These are phyloP conservation scores for Spondyliosoma cantharus DNA, from an alignment of 2,797 vertebrate genomes.

Conservation along the genomic window DNA sequence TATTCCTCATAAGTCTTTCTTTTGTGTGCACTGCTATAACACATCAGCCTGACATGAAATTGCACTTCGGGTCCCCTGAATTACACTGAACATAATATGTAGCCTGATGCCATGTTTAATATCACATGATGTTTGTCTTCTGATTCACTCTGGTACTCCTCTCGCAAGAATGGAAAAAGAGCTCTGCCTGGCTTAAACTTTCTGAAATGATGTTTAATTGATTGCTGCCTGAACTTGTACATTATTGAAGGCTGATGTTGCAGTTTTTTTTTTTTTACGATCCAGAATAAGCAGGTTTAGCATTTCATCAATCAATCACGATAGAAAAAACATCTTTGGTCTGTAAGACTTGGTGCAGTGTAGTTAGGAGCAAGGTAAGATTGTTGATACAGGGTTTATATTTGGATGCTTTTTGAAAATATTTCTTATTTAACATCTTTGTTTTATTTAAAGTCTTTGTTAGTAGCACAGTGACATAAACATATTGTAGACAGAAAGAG, in stretches of 20 bases:
- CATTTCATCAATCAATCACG: slow-evolving; percentile 6
- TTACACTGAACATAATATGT: slow-evolving; percentile 36
- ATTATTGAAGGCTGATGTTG: slow-evolving; percentile 1
- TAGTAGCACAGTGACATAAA: slow-evolving; percentile 12
- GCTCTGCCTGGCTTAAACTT: slow-evolving; percentile 13
- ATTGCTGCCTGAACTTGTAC: slow-evolving; percentile 10
- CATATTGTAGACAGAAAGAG: not conserved
- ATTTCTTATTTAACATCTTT: not conserved
- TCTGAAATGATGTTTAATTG: not conserved
- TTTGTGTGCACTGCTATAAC: slow-evolving; percentile 1
- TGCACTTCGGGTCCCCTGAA: slow-evolving; percentile 18
- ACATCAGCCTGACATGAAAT: slow-evolving; percentile 27
- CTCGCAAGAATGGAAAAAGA: slow-evolving; percentile 22
- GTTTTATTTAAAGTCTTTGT: not conserved
- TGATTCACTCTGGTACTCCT: slow-evolving; percentile 10
- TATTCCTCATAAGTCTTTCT: slow-evolving; percentile 4
- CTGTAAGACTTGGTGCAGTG: not conserved
- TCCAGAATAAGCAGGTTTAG: not conserved
- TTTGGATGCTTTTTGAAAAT: not conserved
- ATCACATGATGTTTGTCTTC: slow-evolving; percentile 41
- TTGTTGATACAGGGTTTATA: not conserved
- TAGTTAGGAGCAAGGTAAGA: not conserved
- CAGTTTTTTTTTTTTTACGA: slow-evolving; percentile 1
- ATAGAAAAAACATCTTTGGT: not conserved
- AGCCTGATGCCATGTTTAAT: slow-evolving; percentile 48